Percentiles rank a stretch among this genome's conserved stretches.
phyloP scores from a whole-genome alignment of 2,888 invertebrate genomes.

The Dasysyrphus tricinctus region DNA sequence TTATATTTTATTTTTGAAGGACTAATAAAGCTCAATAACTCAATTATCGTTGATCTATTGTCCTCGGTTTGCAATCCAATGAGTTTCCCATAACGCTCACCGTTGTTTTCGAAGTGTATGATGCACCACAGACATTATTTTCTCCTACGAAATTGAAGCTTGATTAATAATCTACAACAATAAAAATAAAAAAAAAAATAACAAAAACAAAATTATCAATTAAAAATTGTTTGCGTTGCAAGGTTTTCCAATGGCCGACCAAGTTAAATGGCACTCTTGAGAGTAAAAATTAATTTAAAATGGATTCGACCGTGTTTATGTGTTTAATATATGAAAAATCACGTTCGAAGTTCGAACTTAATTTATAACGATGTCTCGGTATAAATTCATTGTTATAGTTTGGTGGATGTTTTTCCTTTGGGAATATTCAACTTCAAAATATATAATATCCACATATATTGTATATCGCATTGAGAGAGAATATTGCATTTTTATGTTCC shows the following conservation, averaged over 20 bases:
- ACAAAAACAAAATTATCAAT: constrained; percentile 43
- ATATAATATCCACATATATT: no score
- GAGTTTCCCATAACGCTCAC: constrained; percentile 1
- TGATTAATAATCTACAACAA: constrained; percentile 48
- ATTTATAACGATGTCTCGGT: constrained; percentile 6
- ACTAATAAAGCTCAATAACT: constrained; percentile 45
- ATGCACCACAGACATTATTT: constrained; percentile 7
- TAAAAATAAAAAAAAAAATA: constrained; percentile 11
- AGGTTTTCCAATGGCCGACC: constrained; percentile 41
- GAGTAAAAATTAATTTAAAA: constrained; percentile 51
- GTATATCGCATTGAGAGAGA: not conserved
- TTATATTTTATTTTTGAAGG: constrained; percentile 8
- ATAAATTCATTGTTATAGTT: not conserved
- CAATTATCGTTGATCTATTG: constrained; percentile 62
- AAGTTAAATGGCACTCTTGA: constrained; percentile 27
- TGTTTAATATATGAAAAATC: constrained; percentile 21
- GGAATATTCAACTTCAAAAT: not conserved
- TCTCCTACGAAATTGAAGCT: constrained; percentile 19
- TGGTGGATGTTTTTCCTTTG: not conserved
- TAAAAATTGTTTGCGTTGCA: constrained; percentile 60
- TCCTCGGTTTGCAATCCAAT: constrained; percentile 22
- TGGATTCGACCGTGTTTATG: constrained; percentile 11
- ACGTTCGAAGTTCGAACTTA: constrained; percentile 7
- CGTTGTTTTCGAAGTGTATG: not conserved
- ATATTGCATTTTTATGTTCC: not conserved